Evolutionary conservation across 2,888 invertebrate genomes (phyloP), one percentile per base, ranked within the genome.

Genomic region (Cheilosia vulpina): DNA sequence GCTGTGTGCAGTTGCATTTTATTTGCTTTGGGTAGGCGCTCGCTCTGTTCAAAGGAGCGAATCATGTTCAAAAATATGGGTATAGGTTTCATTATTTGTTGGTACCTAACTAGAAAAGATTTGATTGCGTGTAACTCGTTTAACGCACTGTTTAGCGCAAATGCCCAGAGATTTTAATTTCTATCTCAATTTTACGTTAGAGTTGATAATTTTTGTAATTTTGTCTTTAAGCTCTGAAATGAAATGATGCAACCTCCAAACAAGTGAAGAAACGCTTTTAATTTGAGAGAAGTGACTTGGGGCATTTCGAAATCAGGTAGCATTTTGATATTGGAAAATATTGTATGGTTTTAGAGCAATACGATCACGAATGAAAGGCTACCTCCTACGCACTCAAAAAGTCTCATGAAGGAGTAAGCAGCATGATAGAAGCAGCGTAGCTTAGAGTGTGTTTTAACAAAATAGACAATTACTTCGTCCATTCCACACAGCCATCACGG

Each of bases 101-200:
- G 66, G 41, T 52, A 66, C n/a, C 50, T 41, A 69, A 27, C n/a
- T n/a, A 19, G 15, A 45, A 21, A n/a, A 13, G n/a, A 43, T 63
- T 55, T 63, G 45, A 75, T 80, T 84, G 84, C 75, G 75, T 65
- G 84, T 62, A 38, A 55, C 41, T 69, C 47, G 73, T 80, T 84
- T 84, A 80, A 84, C 71, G 80, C 84, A 80, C 84, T 84, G 73
- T 75, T 84, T 80, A 41, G 80, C 58, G 27, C 43, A 31, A 75
- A 75, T 68, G 53, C 72, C 41, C 47, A 55, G 19, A 73, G 38
- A 31, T 58, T 62, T 66, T 52, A 31, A 13, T 41, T 24, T 71
- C 21, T 3, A 24, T 27, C 45, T 66, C 71, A 34, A 47, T 27
- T 58, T 60, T 68, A 60, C 60, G 60, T 19, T 27, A 17, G 55